These are phyloP conservation scores for Peromyscus attwateri DNA, from an alignment of 2,797 vertebrate genomes.

Conservation along the genomic window DNA sequence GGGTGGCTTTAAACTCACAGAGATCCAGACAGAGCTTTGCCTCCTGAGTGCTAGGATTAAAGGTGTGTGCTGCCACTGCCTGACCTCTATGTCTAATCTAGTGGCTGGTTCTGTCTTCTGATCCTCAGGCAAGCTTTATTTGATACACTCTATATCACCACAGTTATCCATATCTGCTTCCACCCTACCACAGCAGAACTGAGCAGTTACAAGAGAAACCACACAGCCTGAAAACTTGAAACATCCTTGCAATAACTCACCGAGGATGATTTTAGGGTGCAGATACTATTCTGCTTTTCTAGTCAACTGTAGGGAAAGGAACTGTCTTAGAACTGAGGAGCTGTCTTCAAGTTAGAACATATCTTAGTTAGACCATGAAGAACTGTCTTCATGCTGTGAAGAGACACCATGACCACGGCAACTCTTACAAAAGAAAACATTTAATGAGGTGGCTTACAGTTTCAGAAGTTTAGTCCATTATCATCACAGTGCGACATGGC, in stretches of 20 bases:
- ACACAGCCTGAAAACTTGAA: background rate
- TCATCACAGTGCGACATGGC: background rate
- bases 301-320: background rate
- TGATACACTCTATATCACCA: too few species aligned
- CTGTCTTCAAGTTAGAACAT: too few species aligned
- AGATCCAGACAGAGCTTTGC: too few species aligned
- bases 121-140: too few species aligned
- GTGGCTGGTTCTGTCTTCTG: too few species aligned
- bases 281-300: constrained; percentile 20
- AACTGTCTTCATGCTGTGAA: background rate
- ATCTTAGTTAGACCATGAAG: background rate
- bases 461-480: background rate
- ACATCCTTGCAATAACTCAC: background rate
- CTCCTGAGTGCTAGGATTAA: too few species aligned
- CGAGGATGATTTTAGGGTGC: background rate
- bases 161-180: background rate
- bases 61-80: too few species aligned
- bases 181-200: background rate
- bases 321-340: too few species aligned
- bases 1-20: too few species aligned
- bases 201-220: background rate
- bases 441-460: background rate
- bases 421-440: background rate
- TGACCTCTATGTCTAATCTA: too few species aligned
- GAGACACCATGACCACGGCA: background rate